Percentiles rank a stretch among this genome's conserved stretches.
Conservation (phyloP, 2,113 vertebrate genomes). For the Casuarius casuarius region DNA sequence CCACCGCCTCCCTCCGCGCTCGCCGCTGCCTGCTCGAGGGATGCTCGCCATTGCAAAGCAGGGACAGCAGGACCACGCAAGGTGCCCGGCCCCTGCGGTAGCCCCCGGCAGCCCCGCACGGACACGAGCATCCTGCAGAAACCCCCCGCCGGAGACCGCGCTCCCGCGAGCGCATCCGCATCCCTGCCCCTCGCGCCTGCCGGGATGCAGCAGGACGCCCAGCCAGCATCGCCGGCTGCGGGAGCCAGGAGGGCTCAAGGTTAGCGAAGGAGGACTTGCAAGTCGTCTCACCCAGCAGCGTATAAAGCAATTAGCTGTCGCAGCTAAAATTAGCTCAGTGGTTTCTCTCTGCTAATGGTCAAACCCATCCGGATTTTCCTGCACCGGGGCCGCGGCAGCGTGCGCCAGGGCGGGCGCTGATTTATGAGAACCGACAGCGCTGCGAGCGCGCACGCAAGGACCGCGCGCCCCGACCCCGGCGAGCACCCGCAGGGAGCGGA, state of each 20-base stretch:
- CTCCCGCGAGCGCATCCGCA: fast-evolving
- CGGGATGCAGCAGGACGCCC: neutral
- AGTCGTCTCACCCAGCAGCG: neutral
- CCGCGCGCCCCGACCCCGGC: too few species aligned
- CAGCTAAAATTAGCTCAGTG: conserved; percentile 69
- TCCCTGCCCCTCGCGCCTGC: fast-evolving
- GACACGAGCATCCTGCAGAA: fast-evolving
- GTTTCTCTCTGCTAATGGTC: conserved; percentile 59
- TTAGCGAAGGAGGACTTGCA: neutral
- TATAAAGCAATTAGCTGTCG: conserved; percentile 52
- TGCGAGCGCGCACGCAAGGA: neutral
- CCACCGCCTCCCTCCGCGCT: neutral
- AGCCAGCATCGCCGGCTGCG: fast-evolving
- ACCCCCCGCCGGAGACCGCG: neutral
- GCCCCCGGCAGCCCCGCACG: neutral
- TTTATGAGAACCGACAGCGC: neutral
- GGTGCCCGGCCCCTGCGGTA: too few species aligned
- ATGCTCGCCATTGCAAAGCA: fast-evolving
- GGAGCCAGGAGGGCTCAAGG: conserved; percentile 21
- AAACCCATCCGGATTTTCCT: conserved; percentile 55
- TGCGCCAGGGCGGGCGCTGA: neutral
- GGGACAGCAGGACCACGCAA: neutral
- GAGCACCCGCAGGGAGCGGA: too few species aligned
- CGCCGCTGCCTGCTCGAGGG: neutral
- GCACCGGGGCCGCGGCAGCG: neutral